phyloP scores from a whole-genome alignment of 2,888 invertebrate species.

The Cosmorhoe ocellata region DNA sequence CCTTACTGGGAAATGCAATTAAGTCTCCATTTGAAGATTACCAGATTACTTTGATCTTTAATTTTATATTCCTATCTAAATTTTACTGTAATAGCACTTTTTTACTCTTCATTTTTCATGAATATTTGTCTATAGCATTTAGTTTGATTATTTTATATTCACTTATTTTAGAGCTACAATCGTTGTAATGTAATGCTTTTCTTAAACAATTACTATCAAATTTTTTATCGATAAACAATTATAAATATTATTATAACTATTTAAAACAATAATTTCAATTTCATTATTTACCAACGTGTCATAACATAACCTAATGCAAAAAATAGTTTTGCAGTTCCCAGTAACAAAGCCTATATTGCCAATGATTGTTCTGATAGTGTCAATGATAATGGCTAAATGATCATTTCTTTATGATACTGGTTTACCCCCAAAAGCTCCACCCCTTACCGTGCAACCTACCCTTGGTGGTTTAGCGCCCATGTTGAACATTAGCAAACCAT shows the following conservation, averaged over 20 bases:
- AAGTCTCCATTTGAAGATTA: conserved; percentile 18
- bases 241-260: too few relatives aligned
- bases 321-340: conserved; percentile 28
- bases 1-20: conserved; percentile 34
- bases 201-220: too few relatives aligned
- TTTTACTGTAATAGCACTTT: conserved; percentile 7
- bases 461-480: conserved; percentile 90
- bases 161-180: too few relatives aligned
- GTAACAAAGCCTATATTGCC: conserved; percentile 28
- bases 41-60: conserved; percentile 22
- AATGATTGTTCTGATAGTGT: conserved; percentile 26
- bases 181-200: too few relatives aligned
- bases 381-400: conserved; percentile 39
- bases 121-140: too few relatives aligned
- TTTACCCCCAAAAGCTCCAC: conserved; percentile 79
- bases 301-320: too few relatives aligned
- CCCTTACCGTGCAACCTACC: conserved; percentile 86
- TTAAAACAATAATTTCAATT: too few relatives aligned
- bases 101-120: background rate
- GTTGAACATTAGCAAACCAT: conserved; percentile 96
- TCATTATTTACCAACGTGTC: too few relatives aligned
- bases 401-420: conserved; percentile 40
- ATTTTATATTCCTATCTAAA: conserved; percentile 13
- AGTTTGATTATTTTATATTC: too few relatives aligned
- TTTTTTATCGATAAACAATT: too few relatives aligned